phyloP scores from a whole-genome alignment of 2,797 vertebrate genomes.

The Danio kyathit region DNA sequence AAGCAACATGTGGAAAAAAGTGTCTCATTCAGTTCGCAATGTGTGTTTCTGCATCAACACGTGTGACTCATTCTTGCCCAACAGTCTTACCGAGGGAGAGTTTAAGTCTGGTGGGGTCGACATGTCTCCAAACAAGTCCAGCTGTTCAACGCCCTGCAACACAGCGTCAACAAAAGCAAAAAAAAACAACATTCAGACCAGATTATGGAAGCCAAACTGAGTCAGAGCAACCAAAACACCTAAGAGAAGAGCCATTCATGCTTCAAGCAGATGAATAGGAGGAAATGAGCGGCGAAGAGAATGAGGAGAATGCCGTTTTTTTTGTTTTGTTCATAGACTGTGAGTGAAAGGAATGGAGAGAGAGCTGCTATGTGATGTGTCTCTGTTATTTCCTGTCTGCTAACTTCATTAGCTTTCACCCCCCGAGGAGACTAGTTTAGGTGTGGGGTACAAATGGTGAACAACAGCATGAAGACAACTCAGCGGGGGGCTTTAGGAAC shows the following conservation, averaged over 20 bases:
- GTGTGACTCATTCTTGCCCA: slow-evolving; percentile 3
- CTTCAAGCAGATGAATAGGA: slow-evolving; percentile 9
- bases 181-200: slow-evolving; percentile 18
- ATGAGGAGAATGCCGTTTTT: slow-evolving; percentile 30
- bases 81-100: slow-evolving; percentile 86
- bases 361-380: slow-evolving; percentile 41
- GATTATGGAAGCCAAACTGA: slow-evolving; percentile 23
- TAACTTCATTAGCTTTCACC: slow-evolving; percentile 54
- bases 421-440: slow-evolving; percentile 19
- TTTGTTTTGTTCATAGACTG: neutral
- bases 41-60: neutral
- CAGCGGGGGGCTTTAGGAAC: slow-evolving; percentile 33
- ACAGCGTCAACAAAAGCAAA: slow-evolving; percentile 51
- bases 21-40: neutral
- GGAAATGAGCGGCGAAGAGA: slow-evolving; percentile 31
- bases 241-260: slow-evolving; percentile 30
- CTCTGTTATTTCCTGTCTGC: slow-evolving; percentile 57
- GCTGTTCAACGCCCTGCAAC: slow-evolving; percentile 88
- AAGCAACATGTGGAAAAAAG: neutral
- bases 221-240: slow-evolving; percentile 29
- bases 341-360: slow-evolving; percentile 18
- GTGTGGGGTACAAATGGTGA: slow-evolving; percentile 17
- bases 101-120: slow-evolving; percentile 95
- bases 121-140: slow-evolving; percentile 97
- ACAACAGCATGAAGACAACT: slow-evolving; percentile 32